Base-by-base conservation (phyloP, 2,888 invertebrate species). In the Drosophila niveifrons region DNA sequence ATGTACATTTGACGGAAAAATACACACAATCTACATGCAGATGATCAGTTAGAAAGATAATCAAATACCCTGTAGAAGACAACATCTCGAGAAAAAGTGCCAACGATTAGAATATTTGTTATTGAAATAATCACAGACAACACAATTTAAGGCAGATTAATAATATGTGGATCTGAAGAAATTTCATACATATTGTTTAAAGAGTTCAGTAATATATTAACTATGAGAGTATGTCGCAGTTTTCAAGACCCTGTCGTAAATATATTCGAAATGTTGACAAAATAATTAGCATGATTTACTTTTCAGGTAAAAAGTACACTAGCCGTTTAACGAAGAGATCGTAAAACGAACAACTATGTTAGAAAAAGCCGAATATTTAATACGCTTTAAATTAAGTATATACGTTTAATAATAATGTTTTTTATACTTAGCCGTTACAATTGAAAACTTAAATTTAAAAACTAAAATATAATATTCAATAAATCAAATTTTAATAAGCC, bases 261-360 rank as follows among this genome's bases (percentile, higher is more conserved):
- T 67, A 67, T 61, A 70, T 69, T 44, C 47, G 44, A 66, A 66
- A 67, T 82, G 75, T 87, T 87, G 81, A 82, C 86, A 80, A 74
- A 75, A 83, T 75, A 83, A 87, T 87, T 87, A 86, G 82, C 82
- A 80, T 75, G 75, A 73, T 72, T 79, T 79, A 83, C 79, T 75
- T 80, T 71, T 53, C 51, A 62, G 70, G 48, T 62, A 70, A 74
- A 48, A 69, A 63, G 53, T 58, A 65, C 58, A 34, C 46, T 68
- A 43, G 72, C 44, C 57, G 51, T 55, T 58, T 74, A 46, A 28
- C 53, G 29, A 48, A 64, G 55, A 41, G 48, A 29, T 55, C 44
- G 46, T 55, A 58, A 58, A 64, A 43, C 28, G 31, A 55, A 41
- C 31, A 34, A 23, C 36, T 46, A 29, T 2, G 10, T 11, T 2